Evolutionary conservation across 2,113 vertebrate species (phyloP), one percentile per base, ranked within the genome.

Genomic region (Melanostigma gelatinosum): DNA sequence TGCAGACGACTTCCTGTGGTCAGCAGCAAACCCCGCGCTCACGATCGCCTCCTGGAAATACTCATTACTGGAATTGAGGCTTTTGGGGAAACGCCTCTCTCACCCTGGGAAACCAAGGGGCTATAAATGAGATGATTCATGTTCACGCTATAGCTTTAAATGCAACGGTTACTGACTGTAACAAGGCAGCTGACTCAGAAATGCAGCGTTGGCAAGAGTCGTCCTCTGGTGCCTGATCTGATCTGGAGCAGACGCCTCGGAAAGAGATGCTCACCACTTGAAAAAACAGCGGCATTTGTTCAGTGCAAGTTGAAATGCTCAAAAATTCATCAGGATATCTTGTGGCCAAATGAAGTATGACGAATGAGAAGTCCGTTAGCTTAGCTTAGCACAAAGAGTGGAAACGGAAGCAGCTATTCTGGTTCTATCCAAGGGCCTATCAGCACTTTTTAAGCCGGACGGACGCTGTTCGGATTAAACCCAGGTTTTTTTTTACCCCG

Each of bases 101-200:
- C 64, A 63, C 44, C 18, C 36, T 36, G 24, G n/a, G 9, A 63
- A 58, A 50, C 38, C 2, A 7, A n/a, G n/a, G 34, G 20, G 6
- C 42, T 36, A 0, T 52, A 18, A 44, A 62, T 42, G 50, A 60
- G 9, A 18, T 38, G 2, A 73, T 52, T 70, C 40, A n/a, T 2
- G 3, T 22, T 38, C 6, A 2, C 22, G 9, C 72, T 66, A 32
- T 42, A 44, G 38, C 29, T 61, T 27, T 79, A 29, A 79, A 64
- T 62, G 20, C 15, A 55, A 55, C 52, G 24, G 10, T n/a, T 24
- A 3, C 52, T 10, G 22, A 50, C 18, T 22, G 24, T 44, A 24
- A 42, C n/a, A 12, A 63, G 52, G 62, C 24, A 24, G 66, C 67
- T 67, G 76, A 77, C 76, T 57, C 38, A 22, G 55, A 72, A n/a